Base-by-base conservation (phyloP, 2,113 vertebrate species). In the Callorhinus ursinus region DNA sequence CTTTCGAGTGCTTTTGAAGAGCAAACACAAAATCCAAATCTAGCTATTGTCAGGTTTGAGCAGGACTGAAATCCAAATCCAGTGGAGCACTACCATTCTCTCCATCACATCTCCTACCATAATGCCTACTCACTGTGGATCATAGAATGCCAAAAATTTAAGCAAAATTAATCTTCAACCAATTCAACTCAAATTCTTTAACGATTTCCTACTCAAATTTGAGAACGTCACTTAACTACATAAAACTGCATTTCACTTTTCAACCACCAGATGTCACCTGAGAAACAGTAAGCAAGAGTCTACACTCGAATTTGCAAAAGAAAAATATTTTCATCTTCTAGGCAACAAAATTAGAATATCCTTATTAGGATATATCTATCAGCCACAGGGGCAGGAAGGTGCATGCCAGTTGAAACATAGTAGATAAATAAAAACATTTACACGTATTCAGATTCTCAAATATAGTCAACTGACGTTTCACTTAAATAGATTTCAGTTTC, bases 261-360 rank as follows among this genome's bases (percentile, higher is more conserved):
- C 74, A 69, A 33, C 97, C 98, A 97, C 95, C 89, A 98, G 98
- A 89, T 96, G 98, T 94, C 95, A 95, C 79, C 79, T 15, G 15
- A 91, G 93, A 96, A 91, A 93, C 61, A 93, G 36, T n/a, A 71
- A 96, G 76, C 46, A 90, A 79, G 1, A n/a, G 19, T 7, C 19
- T 55, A 0, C 4, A 57, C 21, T 74, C 42, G 36, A 87, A 51
- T 88, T 86, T 57, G 8, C 69, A 87, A 87, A 96, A 53, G 22
- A 49, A 93, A 76, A 63, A n/a, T 49, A 55, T 42, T 84, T 46
- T 80, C 26, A 71, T 81, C 28, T 84, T 97, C 81, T 36, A 59
- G 87, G 69, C 74, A 33, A 79, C 53, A 94, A 84, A 74, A 94
- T 90, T 33, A 55, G 19, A 87, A 90, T 46, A 14, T 88, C 87